Evolutionary conservation across 92 coral and sea anemone genomes (phyloP), one percentile per base, ranked within the genome.

Genomic region (Palythoa grandiflora): DNA sequence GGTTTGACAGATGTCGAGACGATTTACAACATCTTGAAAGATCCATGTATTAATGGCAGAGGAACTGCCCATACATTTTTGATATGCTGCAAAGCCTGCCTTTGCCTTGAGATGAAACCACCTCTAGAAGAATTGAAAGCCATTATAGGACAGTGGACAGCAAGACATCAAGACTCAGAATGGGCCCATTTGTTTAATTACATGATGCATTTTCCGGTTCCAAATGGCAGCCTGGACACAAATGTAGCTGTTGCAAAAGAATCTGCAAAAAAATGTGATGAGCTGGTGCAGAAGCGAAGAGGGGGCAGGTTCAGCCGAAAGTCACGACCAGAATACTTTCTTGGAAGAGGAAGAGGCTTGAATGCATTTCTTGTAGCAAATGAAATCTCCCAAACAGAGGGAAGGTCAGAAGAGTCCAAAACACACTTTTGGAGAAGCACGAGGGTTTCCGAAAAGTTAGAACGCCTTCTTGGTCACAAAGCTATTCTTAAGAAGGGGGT

Each of bases 111-210:
- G 37, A 89, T 40, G 10, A 92, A 91, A 40, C 89, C 92, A 50
- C 7, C 90, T 1, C 84, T 92, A 5, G 89, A 87, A 17, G 93
- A 92, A 17, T 68, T 92, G 63, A 66, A 79, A 11, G 19, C 50
- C 19, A 83, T 68, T n/a, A 75, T 92, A 0, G 87, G 36, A 12
- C 54, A 65, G 6, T 92, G 95, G 95, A 74, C 63, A 14, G 63
- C 48, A 12, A 88, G 54, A 59, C 75, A 15, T 40, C 91, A 89
- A 19, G 78, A 39, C 28, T 92, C 95, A 0, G 89, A 83, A 28
- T 92, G 95, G 95, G 92, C 91, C 35, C 89, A 92, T 73, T 76
- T 92, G 75, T 92, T 87, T 61, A 78, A 84, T 59, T 92, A 92
- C 83, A 92, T 92, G 95, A 70, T 90, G 36, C 95, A 92, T 73